A percentile compares a stretch with the other conserved stretches of the same genome.
Evolutionary conservation across 2,888 invertebrate genomes (phyloP).

Genomic region (Tinea pellionella): DNA sequence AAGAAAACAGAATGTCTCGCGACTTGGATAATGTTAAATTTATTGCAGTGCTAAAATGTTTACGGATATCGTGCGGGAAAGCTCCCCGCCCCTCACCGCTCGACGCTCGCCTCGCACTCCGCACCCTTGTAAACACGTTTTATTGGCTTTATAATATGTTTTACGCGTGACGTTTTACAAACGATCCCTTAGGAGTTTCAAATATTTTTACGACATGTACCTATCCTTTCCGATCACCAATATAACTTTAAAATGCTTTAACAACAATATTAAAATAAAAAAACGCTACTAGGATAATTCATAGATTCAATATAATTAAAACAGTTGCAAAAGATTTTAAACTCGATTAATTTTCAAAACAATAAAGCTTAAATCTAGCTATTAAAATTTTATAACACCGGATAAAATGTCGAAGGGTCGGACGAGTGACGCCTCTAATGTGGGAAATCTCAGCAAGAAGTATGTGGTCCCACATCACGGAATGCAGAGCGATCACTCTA

Average conservation of each 20-base stretch:
- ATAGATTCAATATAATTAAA: neutral
- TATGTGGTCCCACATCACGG: conserved; percentile 42
- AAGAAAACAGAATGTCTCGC: conserved; percentile 65
- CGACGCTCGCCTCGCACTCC: conserved; percentile 25
- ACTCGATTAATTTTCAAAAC: neutral
- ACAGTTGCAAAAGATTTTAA: neutral
- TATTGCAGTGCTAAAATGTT: conserved; percentile 69
- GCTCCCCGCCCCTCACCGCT: conserved; percentile 27
- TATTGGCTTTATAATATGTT: conserved; percentile 71
- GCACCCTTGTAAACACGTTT: conserved; percentile 70
- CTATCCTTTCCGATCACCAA: conserved; percentile 18
- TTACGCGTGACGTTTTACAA: conserved; percentile 71
- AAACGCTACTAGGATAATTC: neutral
- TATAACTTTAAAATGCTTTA: neutral
- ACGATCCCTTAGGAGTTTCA: conserved; percentile 65
- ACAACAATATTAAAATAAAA: neutral
- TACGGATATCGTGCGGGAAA: conserved; percentile 59
- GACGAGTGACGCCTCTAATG: neutral
- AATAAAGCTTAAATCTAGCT: neutral
- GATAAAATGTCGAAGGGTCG: conserved; percentile 5
- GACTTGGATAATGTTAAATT: conserved; percentile 67
- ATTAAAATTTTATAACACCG: neutral
- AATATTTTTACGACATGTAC: conserved; percentile 68
- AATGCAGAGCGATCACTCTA: conserved; percentile 31
- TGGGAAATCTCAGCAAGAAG: conserved; percentile 49